Evolutionary conservation across 2,797 vertebrate species (phyloP).

Genomic region (Falco naumanni): DNA sequence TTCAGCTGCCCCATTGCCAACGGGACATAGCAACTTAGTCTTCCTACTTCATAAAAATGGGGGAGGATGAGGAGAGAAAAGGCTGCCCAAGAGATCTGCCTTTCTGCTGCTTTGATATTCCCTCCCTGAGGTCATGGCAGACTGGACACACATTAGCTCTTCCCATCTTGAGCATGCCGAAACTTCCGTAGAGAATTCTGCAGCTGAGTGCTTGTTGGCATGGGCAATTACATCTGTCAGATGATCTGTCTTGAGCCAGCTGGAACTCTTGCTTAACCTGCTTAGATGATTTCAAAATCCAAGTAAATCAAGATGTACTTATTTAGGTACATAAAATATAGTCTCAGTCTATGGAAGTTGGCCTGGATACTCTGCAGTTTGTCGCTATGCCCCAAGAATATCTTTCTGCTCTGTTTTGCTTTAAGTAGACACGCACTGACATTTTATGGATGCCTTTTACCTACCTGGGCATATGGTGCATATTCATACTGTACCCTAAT

Average conservation of each 20-base stretch:
- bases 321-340: background rate
- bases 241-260: background rate
- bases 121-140: background rate
- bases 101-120: background rate
- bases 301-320: background rate
- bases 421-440: background rate
- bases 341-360: background rate
- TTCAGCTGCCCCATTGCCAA: background rate
- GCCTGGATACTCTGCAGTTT: background rate
- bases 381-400: background rate
- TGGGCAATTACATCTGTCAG: fast-evolving
- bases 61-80: background rate
- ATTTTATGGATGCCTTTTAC: background rate
- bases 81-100: background rate
- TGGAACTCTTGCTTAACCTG: background rate
- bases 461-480: background rate
- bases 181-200: background rate
- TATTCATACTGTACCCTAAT: background rate
- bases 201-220: background rate
- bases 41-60: background rate
- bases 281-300: background rate
- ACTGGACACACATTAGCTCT: background rate
- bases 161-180: background rate
- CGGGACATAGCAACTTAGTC: background rate
- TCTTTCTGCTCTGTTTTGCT: background rate